phyloP scores from a whole-genome alignment of 92 coral and sea anemone species.

The Hydrozoanthus gracilis region DNA sequence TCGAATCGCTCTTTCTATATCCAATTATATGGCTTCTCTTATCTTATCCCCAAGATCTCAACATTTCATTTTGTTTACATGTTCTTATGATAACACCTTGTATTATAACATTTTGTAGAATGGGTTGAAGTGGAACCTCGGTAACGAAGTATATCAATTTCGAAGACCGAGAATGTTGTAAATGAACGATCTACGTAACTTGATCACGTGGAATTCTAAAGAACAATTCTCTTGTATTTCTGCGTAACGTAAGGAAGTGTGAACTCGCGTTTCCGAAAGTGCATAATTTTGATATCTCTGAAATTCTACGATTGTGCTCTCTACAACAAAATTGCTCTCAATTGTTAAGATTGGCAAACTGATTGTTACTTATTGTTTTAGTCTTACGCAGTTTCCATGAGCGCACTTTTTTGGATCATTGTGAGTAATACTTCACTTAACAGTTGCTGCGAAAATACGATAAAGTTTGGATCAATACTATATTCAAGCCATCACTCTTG shows the following conservation, averaged over 20 bases:
- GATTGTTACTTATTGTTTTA: too few relatives aligned
- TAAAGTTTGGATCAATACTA: too few relatives aligned
- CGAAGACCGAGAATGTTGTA: slow-evolving; percentile 25
- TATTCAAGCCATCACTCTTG: too few relatives aligned
- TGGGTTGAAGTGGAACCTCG: background rate
- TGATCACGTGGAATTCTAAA: slow-evolving; percentile 47
- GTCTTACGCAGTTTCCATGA: too few relatives aligned
- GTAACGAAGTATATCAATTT: slow-evolving; percentile 11
- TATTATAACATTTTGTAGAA: slow-evolving; percentile 25
- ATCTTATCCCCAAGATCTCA: slow-evolving; percentile 22
- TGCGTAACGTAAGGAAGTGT: slow-evolving; percentile 35
- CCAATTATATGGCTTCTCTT: slow-evolving; percentile 25
- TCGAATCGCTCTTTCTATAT: background rate
- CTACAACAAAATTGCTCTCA: background rate
- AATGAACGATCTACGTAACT: slow-evolving; percentile 1
- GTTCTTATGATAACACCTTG: background rate
- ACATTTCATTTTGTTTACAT: slow-evolving; percentile 19
- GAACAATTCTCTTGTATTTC: background rate
- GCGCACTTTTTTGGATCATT: too few relatives aligned
- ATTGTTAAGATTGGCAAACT: too few relatives aligned
- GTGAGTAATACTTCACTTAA: too few relatives aligned
- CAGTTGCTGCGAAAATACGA: too few relatives aligned
- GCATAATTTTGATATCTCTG: background rate
- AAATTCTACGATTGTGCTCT: background rate
- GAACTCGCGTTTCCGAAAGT: background rate